These are phyloP conservation scores for Diabrotica virgifera DNA, from an alignment of 1,140 invertebrate genomes.

Conservation along the genomic window DNA sequence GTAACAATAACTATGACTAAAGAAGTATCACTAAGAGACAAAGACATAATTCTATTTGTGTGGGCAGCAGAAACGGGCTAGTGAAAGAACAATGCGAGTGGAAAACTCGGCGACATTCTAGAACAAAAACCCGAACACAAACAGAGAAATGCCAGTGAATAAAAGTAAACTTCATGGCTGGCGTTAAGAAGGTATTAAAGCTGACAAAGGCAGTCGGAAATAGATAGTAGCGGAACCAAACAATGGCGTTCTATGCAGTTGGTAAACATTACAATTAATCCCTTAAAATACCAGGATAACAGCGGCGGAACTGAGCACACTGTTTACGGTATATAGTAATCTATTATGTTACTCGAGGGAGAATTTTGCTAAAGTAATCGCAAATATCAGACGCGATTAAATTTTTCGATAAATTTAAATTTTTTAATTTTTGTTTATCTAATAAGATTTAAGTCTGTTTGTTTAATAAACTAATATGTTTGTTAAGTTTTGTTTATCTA, in stretches of 20 bases:
- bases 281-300: constrained; percentile 5
- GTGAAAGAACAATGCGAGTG: neutral
- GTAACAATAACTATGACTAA: too few relatives aligned
- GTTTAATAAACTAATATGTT: too few relatives aligned
- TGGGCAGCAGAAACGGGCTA: neutral
- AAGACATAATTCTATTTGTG: neutral
- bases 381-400: too few relatives aligned
- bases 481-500: too few relatives aligned
- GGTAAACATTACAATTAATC: constrained; percentile 23
- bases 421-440: too few relatives aligned
- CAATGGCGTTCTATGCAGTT: constrained; percentile 12
- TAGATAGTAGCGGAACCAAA: constrained; percentile 7
- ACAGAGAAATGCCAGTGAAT: constrained; percentile 2
- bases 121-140: constrained; percentile 2
- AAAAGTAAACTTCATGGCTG: neutral
- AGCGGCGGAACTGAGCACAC: neutral
- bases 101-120: neutral
- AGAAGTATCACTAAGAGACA: neutral
- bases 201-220: constrained; percentile 1
- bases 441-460: too few relatives aligned
- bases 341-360: neutral
- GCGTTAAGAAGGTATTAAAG: constrained; percentile 2
- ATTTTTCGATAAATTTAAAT: too few relatives aligned
- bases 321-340: neutral
- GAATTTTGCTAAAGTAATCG: too few relatives aligned